Evolutionary conservation across 1,140 invertebrate species (phyloP), one percentile per base, ranked within the genome.

Genomic region (Limonius californicus): DNA sequence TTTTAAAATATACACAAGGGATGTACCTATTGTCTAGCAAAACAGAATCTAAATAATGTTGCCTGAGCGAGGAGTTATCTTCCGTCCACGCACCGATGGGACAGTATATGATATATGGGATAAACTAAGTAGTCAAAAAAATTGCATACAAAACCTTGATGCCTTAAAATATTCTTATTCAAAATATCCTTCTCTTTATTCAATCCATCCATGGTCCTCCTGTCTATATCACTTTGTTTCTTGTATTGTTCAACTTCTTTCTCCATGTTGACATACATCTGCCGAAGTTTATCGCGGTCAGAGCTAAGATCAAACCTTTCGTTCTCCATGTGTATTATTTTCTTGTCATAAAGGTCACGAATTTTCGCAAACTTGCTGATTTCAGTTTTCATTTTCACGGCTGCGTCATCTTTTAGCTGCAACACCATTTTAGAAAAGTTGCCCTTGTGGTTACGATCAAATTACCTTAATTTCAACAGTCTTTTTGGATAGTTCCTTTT

Each of bases 151-250:
- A 16, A 12, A 83, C 81, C 76, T 74, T 82, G 73, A 73, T 77
- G 72, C 63, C 79, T 79, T 55, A 79, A 74, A 56, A 82, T 74
- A 57, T 73, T 82, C 69, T 84, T 84, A 16, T 78, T 79, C 1
- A 84, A 57, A 1, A 80, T 76, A 0, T 85, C 83, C 59, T 83
- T 84, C 67, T 86, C 83, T 20, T 82, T 78, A 59, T 75, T 74
- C 0, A 82, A 59, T 54, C 78, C 78, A 61, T 83, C 81, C 2
- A 82, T 76, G 0, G 75, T 72, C 39, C 79, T 70, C 61, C 75
- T 75, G 63, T 82, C 79, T 1, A 67, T 64, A 43, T 81, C 80
- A 0, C 77, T 74, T 50, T 81, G 76, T 54, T 78, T 78, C 56
- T 80, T 81, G 43, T 71, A 67, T 16, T 79, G 63, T 67, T 80